These are phyloP conservation scores for Tauraco erythrolophus DNA, from an alignment of 2,113 vertebrate species.

Conservation along the genomic window DNA sequence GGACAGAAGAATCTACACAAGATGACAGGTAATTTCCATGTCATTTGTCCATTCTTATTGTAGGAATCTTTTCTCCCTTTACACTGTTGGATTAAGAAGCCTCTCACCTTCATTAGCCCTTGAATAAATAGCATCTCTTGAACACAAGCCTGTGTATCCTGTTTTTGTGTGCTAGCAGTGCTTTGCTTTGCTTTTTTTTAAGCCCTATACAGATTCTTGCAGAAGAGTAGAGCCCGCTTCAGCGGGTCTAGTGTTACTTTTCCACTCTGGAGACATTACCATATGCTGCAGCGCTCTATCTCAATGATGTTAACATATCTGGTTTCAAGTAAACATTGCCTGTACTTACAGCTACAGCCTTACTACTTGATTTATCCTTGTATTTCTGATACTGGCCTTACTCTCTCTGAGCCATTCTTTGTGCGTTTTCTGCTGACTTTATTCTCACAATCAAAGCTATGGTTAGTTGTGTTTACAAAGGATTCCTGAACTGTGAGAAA, in stretches of 20 bases:
- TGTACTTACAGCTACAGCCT: background rate
- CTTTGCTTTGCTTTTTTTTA: background rate
- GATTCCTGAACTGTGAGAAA: constrained; percentile 43
- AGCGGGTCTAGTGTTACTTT: background rate
- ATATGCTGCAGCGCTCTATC: background rate
- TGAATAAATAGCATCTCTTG: background rate
- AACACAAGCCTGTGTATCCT: background rate
- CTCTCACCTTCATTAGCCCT: background rate
- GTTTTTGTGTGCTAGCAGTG: background rate
- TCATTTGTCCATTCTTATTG: background rate
- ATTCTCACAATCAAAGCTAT: background rate
- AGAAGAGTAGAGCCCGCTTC: background rate
- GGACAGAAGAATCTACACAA: background rate
- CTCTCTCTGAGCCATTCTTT: background rate
- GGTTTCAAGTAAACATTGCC: background rate
- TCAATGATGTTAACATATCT: background rate
- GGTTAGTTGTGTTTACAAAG: constrained; percentile 5
- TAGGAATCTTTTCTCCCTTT: background rate
- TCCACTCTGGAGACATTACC: background rate
- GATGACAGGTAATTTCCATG: background rate
- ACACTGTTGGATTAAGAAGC: background rate
- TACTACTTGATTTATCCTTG: background rate
- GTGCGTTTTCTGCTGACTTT: background rate
- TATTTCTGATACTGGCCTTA: background rate
- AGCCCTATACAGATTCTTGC: background rate